Conservation (phyloP, 2,888 invertebrate genomes). For the Polydesmus complanatus region DNA sequence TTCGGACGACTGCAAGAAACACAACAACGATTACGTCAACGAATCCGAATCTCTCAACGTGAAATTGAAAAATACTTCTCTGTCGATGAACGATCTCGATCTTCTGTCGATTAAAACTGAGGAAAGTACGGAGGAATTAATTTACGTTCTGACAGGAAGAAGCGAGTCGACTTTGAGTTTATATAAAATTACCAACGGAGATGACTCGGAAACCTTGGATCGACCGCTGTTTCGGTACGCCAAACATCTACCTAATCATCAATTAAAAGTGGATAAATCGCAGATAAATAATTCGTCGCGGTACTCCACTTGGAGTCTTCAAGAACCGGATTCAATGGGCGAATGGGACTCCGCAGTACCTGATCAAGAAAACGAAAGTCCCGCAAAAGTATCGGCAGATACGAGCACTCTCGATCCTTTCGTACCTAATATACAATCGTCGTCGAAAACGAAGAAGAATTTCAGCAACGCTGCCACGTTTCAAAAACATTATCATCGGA, state of each 20-base stretch:
- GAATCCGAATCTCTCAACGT: background rate
- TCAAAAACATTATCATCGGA: background rate
- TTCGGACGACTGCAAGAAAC: background rate
- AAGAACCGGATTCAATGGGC: background rate
- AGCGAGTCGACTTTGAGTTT: conserved; percentile 14
- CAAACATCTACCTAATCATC: background rate
- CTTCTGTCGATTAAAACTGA: background rate
- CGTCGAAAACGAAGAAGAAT: background rate
- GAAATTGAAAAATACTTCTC: conserved; percentile 2
- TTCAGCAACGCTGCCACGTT: background rate
- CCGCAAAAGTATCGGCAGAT: background rate
- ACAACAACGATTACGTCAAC: background rate
- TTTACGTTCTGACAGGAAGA: conserved; percentile 12
- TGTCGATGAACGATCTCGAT: conserved; percentile 15
- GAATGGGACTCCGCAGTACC: background rate
- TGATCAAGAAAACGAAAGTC: background rate
- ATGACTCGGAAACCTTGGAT: background rate
- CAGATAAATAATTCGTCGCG: background rate
- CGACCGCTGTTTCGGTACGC: background rate
- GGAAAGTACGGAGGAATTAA: conserved; percentile 5
- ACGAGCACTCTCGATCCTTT: background rate
- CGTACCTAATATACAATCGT: background rate
- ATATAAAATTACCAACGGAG: conserved; percentile 4
- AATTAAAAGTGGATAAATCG: background rate
- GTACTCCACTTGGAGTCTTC: background rate